A percentile compares a stretch with the other conserved stretches of the same genome.
Evolutionary conservation across 2,113 vertebrate species (phyloP).

Genomic region (Plecotus auritus): DNA sequence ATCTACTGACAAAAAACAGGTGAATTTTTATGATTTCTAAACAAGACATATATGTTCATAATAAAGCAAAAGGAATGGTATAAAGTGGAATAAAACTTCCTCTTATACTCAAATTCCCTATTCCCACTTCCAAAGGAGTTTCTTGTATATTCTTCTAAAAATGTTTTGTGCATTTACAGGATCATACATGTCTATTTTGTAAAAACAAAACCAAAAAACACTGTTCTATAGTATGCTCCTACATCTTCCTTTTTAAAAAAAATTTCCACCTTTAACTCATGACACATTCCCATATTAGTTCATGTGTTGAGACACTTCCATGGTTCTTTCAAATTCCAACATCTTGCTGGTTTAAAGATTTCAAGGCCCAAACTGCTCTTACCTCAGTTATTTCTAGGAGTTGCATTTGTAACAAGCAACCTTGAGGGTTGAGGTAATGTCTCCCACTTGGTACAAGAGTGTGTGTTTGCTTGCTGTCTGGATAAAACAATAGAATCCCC

Average conservation of each 20-base stretch:
- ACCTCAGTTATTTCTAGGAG: neutral
- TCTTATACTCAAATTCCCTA: neutral
- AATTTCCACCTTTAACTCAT: neutral
- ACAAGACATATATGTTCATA: neutral
- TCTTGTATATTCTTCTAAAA: neutral
- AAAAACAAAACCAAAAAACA: neutral
- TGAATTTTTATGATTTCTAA: constrained; percentile 24
- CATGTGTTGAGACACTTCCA: neutral
- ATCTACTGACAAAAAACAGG: constrained; percentile 65
- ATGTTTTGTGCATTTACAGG: neutral
- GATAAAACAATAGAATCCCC: neutral
- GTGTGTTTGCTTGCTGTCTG: neutral
- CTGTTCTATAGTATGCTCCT: neutral
- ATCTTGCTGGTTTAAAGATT: neutral
- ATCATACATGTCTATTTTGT: neutral
- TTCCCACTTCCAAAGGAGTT: neutral
- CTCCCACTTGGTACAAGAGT: neutral
- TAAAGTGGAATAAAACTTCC: neutral
- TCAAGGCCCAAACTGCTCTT: neutral
- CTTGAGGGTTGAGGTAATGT: neutral
- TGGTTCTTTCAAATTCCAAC: neutral
- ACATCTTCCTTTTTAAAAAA: neutral
- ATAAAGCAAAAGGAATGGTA: neutral
- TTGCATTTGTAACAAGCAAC: neutral
- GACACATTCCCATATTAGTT: neutral